These are phyloP conservation scores for Xestia ashworthii DNA, from an alignment of 2,888 invertebrate genomes.

Conservation along the genomic window DNA sequence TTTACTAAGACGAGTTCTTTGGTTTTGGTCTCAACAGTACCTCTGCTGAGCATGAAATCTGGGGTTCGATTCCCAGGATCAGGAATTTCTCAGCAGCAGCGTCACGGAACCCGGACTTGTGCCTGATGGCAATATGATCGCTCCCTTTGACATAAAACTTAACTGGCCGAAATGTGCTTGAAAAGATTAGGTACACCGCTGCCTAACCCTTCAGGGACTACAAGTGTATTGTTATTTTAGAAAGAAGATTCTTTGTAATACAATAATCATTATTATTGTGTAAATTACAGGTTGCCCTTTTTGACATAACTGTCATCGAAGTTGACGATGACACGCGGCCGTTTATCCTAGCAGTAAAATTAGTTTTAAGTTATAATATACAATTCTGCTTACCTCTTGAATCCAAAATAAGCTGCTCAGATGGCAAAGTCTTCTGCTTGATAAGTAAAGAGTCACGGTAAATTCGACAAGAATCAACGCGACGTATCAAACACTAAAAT, in stretches of 20 bases:
- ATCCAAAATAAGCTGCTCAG: slow-evolving; percentile 59
- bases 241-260: neutral
- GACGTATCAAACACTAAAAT: slow-evolving; percentile 82
- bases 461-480: slow-evolving; percentile 64
- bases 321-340: neutral
- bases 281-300: slow-evolving; percentile 5
- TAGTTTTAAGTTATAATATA: neutral
- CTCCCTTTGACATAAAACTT: neutral
- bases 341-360: neutral
- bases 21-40: too few species aligned
- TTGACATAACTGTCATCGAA: slow-evolving; percentile 12
- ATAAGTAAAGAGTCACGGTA: slow-evolving; percentile 76
- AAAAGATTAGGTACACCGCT: neutral
- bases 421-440: slow-evolving; percentile 47
- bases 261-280: neutral
- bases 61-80: neutral
- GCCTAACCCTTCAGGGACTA: neutral
- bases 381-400: slow-evolving; percentile 65
- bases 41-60: neutral
- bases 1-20: neutral
- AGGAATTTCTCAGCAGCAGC: neutral
- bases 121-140: neutral
- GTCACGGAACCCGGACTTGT: neutral
- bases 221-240: neutral
- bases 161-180: neutral